Percentiles rank a stretch among this genome's conserved stretches.
Evolutionary conservation across 2,888 invertebrate species (phyloP).

Genomic region (Altica lythri): DNA sequence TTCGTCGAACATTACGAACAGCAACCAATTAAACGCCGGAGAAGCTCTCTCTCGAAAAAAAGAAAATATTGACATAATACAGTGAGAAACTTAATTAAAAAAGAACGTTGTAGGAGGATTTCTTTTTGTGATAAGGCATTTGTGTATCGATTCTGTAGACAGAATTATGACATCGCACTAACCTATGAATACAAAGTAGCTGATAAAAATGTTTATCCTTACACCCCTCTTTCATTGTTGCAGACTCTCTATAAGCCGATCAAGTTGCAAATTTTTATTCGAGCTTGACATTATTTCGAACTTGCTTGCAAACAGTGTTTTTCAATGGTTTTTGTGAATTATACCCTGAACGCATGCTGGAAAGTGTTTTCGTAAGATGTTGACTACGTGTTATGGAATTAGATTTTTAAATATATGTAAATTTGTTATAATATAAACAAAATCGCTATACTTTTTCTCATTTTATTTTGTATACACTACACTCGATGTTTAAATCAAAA

Average conservation of each 20-base stretch:
- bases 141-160: conserved; percentile 54
- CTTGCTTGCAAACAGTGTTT: conserved; percentile 31
- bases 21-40: conserved; percentile 19
- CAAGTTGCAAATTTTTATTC: conserved; percentile 50
- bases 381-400: not conserved
- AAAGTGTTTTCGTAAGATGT: conserved; percentile 7
- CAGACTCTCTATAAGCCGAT: conserved; percentile 42
- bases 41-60: conserved; percentile 19
- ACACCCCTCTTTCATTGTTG: not conserved
- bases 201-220: conserved; percentile 6
- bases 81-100: conserved; percentile 43
- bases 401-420: conserved; percentile 5
- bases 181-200: conserved; percentile 56
- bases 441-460: too few species aligned
- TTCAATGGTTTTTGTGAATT: conserved; percentile 15
- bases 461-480: too few species aligned
- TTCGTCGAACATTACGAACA: conserved; percentile 7
- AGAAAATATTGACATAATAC: conserved; percentile 45
- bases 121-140: conserved; percentile 52
- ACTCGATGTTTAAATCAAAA: too few species aligned
- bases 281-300: conserved; percentile 35
- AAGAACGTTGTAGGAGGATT: conserved; percentile 32
- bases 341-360: conserved; percentile 2
- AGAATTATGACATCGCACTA: conserved; percentile 55
- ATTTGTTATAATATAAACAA: too few species aligned